Base-by-base conservation (phyloP, 2,113 vertebrate species). In the Bubo blakistoni region DNA sequence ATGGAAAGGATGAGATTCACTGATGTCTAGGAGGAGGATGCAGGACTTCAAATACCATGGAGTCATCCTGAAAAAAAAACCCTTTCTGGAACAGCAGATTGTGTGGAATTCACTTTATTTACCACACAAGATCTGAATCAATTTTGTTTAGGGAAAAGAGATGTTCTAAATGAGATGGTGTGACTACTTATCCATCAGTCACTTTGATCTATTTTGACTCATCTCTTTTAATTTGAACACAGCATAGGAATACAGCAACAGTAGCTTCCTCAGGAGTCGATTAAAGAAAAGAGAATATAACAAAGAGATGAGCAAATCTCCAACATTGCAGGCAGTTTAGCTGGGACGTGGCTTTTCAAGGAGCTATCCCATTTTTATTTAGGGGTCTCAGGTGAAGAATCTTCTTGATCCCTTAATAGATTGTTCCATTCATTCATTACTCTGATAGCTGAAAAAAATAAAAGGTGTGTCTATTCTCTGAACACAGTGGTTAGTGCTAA, bases 121-220 rank as follows among this genome's bases (percentile, higher is more conserved):
- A 86, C n/a, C 36, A 86, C 38, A 52, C 10, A 61, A 85, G 62
- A 91, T 90, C 40, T 76, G 40, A 94, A 92, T 78, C 30, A 3
- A 22, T 89, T 92, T 67, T 92, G 57, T 92, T 84, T 89, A 74
- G 94, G 62, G 52, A 91, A 89, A 86, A 94, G 42, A 89, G 13
- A 20, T 72, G 27, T 79, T 89, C 34, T 58, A 80, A 94, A 89
- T 42, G 81, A 93, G 73, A 76, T 76, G 70, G 70, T 72, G 77
- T 89, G 83, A 94, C 69, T 94, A 71, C 73, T 92, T 92, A 61
- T 44, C 83, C 51, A 61, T 85, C 82, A 78, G 47, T 73, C 51
- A 32, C 80, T 96, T 96, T 96, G 94, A 93, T 92, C 55, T 95
- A 13, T 93, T 93, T 96, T 88, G 92, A 94, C 87, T 95, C 81